Evolutionary conservation across 2,797 vertebrate species (phyloP).

Genomic region (Pyrrhura leucotis): DNA sequence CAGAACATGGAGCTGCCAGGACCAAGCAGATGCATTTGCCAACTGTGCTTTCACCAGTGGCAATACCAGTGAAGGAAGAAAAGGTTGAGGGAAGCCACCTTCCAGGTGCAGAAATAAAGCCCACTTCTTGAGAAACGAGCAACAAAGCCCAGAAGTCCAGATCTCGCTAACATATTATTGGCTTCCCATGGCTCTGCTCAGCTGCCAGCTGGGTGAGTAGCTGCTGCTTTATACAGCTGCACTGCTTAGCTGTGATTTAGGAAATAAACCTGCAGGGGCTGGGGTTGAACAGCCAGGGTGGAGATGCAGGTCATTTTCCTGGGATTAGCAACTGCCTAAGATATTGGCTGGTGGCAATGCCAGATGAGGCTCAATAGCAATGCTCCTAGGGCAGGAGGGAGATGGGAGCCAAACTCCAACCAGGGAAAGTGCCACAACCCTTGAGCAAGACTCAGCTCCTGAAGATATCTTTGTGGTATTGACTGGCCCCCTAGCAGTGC

Average conservation of each 20-base stretch:
- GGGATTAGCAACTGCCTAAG: background rate
- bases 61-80: fast-evolving
- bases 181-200: background rate
- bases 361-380: background rate
- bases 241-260: slow-evolving; percentile 43
- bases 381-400: background rate
- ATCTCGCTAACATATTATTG: background rate
- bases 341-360: background rate
- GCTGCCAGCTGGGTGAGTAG: slow-evolving; percentile 30
- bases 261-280: slow-evolving; percentile 44
- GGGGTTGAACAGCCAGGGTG: background rate
- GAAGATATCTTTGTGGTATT: background rate
- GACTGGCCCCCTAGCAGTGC: background rate
- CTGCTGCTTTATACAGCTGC: slow-evolving; percentile 52
- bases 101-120: background rate
- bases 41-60: background rate
- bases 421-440: background rate
- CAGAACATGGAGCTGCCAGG: fast-evolving
- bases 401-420: background rate
- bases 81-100: background rate
- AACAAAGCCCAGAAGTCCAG: background rate
- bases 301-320: background rate
- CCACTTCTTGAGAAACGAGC: background rate
- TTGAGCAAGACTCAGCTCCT: background rate
- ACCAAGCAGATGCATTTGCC: background rate